Evolutionary conservation across 2,888 invertebrate species (phyloP).

Genomic region (Embidobia sp.): DNA sequence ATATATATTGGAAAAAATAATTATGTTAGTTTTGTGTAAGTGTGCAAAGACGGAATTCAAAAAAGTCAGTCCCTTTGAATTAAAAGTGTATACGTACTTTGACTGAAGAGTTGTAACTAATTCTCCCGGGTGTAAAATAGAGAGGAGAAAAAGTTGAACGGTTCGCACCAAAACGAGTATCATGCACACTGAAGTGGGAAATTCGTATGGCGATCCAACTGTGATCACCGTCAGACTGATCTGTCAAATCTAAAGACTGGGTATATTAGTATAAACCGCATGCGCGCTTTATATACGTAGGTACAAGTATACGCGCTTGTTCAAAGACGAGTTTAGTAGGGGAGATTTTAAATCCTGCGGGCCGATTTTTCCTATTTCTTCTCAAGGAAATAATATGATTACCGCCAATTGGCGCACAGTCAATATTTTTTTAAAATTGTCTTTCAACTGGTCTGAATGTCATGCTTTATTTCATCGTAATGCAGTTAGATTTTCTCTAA

Average conservation of each 20-base stretch:
- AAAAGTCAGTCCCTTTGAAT: no score
- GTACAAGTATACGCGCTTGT: constrained; percentile 41
- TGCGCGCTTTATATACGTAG: constrained; percentile 29
- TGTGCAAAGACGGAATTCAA: not conserved
- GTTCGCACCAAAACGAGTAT: constrained; percentile 12
- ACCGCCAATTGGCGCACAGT: no score
- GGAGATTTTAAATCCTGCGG: constrained; percentile 35
- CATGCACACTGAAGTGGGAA: constrained; percentile 47
- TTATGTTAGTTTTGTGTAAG: not conserved
- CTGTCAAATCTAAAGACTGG: constrained; percentile 74
- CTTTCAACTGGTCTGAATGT: no score
- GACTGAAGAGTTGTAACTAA: not conserved
- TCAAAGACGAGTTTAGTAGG: constrained; percentile 42
- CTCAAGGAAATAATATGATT: constrained; percentile 3
- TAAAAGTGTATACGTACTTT: constrained; percentile 2
- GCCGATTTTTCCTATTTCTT: constrained; percentile 13
- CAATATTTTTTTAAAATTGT: no score
- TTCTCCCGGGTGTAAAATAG: not conserved
- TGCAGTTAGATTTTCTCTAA: no score
- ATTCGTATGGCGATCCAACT: constrained; percentile 69
- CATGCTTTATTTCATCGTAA: no score
- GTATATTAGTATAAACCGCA: constrained; percentile 69
- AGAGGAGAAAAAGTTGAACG: not conserved
- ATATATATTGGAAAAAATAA: no score
- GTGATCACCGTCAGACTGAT: constrained; percentile 76